Evolutionary conservation across 2,797 vertebrate genomes (phyloP), one percentile per base, ranked within the genome.

Genomic region (Mergus octosetaceus): DNA sequence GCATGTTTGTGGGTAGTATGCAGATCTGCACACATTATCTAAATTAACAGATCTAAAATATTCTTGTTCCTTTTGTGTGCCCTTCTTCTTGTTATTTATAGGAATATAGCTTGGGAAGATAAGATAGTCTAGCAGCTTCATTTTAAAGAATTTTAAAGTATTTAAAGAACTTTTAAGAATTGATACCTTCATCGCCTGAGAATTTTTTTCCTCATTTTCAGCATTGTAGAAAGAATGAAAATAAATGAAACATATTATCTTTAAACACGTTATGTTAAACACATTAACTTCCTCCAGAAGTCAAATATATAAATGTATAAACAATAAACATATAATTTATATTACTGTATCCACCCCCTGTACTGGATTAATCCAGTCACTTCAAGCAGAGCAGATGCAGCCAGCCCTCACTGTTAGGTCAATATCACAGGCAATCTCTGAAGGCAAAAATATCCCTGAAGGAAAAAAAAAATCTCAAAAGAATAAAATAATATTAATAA

Each of bases 21-120:
- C 69, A 85, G 73, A 94, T 82, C 38, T 3, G 5, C 75, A 85
- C 11, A 7, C 54, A 71, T 92, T 96, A 92, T 49, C 62, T 92
- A 86, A 92, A 95, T 94, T 87, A 93, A 79, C 57, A 91, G 51
- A 61, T 66, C 49, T 91, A 85, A 95, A 95, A 87, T 90, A 89
- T 76, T 93, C 58, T 28, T 58, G 38, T 81, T 86, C 27, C 73
- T 90, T 96, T 90, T 60, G 24, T 69, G 65, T 56, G 51, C 25
- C 57, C 43, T 91, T 90, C 54, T 57, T 39, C 36, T 11, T 83
- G 18, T 39, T 94, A 95, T 83, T 95, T 92, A 78, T 30, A 66
- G 32, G 38, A 66, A 70, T 28, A n/a, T 72, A 85, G 34, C 21
- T 75, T 39, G 17, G 38, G 47, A 90, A 77, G 11, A 77, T 34